A percentile compares a stretch with the other conserved stretches of the same genome.
Evolutionary conservation across 2,888 invertebrate genomes (phyloP).

Genomic region (Brachyptera risi): DNA sequence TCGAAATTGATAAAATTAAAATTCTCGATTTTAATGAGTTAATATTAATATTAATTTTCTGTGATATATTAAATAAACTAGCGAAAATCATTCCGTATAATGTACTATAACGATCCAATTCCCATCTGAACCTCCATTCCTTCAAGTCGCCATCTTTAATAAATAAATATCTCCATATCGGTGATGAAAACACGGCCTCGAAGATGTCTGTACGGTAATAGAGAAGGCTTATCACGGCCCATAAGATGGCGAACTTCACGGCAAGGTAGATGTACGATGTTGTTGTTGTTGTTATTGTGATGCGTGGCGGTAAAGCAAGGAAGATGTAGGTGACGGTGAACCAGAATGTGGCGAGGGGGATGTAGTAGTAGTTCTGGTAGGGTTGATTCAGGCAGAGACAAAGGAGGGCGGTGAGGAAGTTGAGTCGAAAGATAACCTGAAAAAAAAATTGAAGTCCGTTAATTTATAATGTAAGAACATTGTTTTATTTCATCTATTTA

Average conservation of each 20-base stretch:
- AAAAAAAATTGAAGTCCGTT: too few species aligned
- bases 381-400: too few species aligned
- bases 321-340: background rate
- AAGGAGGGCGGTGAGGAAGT: too few species aligned
- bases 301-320: background rate
- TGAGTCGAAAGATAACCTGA: too few species aligned
- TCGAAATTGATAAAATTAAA: background rate
- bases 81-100: background rate
- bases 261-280: background rate
- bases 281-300: too few species aligned
- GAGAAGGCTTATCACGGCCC: background rate
- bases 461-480: too few species aligned
- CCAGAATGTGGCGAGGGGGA: background rate
- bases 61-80: background rate
- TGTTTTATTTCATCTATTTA: too few species aligned
- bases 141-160: background rate
- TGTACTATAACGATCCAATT: background rate
- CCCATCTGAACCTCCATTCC: background rate
- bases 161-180: background rate
- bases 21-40: too few species aligned
- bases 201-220: background rate
- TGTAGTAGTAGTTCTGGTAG: background rate
- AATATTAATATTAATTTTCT: background rate
- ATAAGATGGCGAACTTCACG: background rate
- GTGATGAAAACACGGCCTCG: background rate